A percentile compares a stretch with the other conserved stretches of the same genome.
phyloP scores from a whole-genome alignment of 2,888 invertebrate species.

The Drosophila cracens region DNA sequence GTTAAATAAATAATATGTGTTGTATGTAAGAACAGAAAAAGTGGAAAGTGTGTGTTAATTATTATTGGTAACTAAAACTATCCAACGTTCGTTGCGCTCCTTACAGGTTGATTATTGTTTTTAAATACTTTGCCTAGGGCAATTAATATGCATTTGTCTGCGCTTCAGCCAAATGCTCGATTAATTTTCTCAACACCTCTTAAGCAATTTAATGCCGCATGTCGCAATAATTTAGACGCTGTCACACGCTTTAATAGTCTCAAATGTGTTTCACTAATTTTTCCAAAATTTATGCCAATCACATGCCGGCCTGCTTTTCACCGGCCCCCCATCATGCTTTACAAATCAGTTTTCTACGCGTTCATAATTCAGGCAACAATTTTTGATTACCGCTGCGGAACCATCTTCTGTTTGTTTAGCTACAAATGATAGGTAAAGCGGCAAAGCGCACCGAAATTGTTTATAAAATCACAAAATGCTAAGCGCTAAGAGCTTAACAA shows the following conservation, averaged over 20 bases:
- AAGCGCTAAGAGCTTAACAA: conserved; percentile 49
- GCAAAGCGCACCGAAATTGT: conserved; percentile 39
- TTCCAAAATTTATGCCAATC: conserved; percentile 49
- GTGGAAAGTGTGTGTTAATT: conserved; percentile 17
- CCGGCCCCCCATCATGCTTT: conserved; percentile 7
- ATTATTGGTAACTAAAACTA: conserved; percentile 11
- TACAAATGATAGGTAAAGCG: conserved; percentile 34
- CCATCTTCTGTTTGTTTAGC: conserved; percentile 34
- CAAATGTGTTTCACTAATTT: conserved; percentile 51
- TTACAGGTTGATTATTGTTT: conserved; percentile 17
- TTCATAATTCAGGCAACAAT: conserved; percentile 51
- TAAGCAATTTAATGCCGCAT: conserved; percentile 38
- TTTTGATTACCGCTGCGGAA: conserved; percentile 46
- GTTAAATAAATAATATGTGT: conserved; percentile 3
- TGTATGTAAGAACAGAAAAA: not conserved
- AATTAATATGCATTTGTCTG: conserved; percentile 32
- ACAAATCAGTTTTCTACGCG: conserved; percentile 50
- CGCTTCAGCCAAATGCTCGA: conserved; percentile 38
- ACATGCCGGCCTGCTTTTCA: not conserved
- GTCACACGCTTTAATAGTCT: conserved; percentile 59
- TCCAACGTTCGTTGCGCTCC: not conserved
- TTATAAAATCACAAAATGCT: conserved; percentile 58
- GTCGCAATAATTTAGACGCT: conserved; percentile 65
- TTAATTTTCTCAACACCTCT: conserved; percentile 69
- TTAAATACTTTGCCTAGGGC: not conserved